Conservation (phyloP, 2,113 vertebrate species). For the Archocentrus centrarchus region DNA sequence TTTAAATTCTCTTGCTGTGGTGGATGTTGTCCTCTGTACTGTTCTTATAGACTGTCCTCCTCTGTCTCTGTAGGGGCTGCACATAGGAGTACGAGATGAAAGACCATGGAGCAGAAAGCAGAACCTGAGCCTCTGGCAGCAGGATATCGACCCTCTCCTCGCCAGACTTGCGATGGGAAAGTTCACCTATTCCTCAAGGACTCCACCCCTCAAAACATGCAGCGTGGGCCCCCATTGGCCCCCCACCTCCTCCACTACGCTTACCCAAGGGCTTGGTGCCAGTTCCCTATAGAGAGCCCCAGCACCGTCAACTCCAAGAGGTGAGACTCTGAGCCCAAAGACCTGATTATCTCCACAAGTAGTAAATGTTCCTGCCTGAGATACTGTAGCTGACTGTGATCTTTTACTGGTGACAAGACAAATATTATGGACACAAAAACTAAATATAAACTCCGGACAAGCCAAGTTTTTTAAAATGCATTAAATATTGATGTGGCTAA, state of each 20-base stretch:
- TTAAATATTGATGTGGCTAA: neutral
- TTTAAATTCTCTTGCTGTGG: neutral
- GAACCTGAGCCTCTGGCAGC: conserved; percentile 83
- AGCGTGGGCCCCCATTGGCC: conserved; percentile 81
- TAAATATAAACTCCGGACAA: neutral
- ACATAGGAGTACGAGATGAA: conserved; percentile 90
- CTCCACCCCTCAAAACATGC: conserved; percentile 79
- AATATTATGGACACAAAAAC: neutral
- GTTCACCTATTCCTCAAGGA: conserved; percentile 77
- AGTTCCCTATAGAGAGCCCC: conserved; percentile 87
- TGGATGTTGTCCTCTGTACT: neutral
- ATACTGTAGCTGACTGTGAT: neutral
- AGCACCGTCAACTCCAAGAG: conserved; percentile 85
- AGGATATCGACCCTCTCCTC: conserved; percentile 84
- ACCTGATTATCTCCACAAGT: neutral
- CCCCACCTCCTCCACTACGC: conserved; percentile 79
- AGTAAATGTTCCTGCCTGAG: neutral
- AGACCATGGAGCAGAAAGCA: conserved; percentile 83
- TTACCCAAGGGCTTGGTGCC: conserved; percentile 79
- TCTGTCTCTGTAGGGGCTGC: conserved; percentile 85
- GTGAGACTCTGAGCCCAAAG: conserved; percentile 66
- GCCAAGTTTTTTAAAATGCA: neutral
- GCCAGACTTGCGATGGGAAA: conserved; percentile 88
- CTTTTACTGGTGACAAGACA: neutral
- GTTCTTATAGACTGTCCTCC: neutral